Conservation (phyloP, 1,140 invertebrate species). For the Bombyx mandarina region DNA sequence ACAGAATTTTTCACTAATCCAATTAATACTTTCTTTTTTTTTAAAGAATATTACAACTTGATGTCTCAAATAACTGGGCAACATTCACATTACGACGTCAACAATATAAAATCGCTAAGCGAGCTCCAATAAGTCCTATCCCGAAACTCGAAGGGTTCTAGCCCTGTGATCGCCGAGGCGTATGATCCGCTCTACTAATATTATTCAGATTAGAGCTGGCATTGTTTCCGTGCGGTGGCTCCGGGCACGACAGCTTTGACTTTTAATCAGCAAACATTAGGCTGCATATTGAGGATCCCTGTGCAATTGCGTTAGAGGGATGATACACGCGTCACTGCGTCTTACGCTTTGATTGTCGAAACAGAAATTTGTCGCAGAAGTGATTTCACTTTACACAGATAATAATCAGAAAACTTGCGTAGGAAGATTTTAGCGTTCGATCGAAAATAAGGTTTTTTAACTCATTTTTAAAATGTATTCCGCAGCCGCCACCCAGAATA, state of each 20-base stretch:
- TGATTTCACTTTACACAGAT: no score
- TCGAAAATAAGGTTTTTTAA: no score
- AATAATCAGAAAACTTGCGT: no score
- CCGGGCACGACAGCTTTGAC: constrained; percentile 51
- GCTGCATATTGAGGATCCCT: constrained; percentile 49
- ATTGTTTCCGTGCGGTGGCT: constrained; percentile 39
- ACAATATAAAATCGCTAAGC: neutral
- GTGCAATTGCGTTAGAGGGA: constrained; percentile 55
- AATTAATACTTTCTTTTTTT: no score
- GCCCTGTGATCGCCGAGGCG: constrained; percentile 41
- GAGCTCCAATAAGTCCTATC: neutral
- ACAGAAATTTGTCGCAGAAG: no score
- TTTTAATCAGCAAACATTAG: constrained; percentile 60
- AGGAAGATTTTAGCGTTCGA: no score
- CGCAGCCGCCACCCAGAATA: no score
- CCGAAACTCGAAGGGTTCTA: constrained; percentile 8
- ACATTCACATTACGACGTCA: neutral
- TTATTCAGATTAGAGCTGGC: constrained; percentile 37
- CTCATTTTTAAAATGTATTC: no score
- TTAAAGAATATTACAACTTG: no score
- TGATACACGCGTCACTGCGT: constrained; percentile 23
- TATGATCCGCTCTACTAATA: constrained; percentile 42
- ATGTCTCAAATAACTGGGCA: neutral
- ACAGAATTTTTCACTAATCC: no score
- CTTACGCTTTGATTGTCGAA: neutral